Evolutionary conservation across 2,113 vertebrate species (phyloP), one percentile per base, ranked within the genome.

Genomic region (Crypturellus undulatus): DNA sequence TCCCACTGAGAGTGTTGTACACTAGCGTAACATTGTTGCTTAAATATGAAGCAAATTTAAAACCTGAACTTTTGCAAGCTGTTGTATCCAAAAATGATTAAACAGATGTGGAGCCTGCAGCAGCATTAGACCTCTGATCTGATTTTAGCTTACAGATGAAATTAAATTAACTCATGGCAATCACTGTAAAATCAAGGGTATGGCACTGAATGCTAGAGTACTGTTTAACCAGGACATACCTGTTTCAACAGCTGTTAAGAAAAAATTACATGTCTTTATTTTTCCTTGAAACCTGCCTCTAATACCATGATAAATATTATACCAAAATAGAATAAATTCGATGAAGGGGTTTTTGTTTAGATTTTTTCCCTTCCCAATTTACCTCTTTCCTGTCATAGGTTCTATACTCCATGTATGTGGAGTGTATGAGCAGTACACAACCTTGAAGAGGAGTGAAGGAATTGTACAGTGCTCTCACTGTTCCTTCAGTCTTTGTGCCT

Each of bases 31-130:
- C 79, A 28, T 73, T 82, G 80, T 97, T 96, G 84, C 86, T 97
- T 97, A 96, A 97, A 95, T 97, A 95, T 77, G 94, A 96, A 94
- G 94, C 93, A 97, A 94, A 97, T 96, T 94, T 96, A 95, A 97
- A 97, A 91, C 75, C 93, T 96, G 95, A 97, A 97, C 93, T 98
- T 98, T 87, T 91, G 80, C 96, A 97, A 96, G 96, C 96, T 97
- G 92, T 93, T 96, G 64, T 96, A 93, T 97, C 94, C 69, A 94
- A 98, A 97, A 96, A 93, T 94, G 93, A 97, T 97, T 97, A 97
- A 98, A 96, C 97, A 98, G 97, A 97, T 97, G 96, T 97, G 95
- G 94, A 93, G 96, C 97, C 97, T 95, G 90, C 85, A 97, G 96
- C 97, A 97, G 93, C 90, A 75, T 96, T 96, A 97, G 97, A 97